These are phyloP conservation scores for Rhagologus leucostigma DNA, from an alignment of 2,113 vertebrate genomes.

Conservation along the genomic window DNA sequence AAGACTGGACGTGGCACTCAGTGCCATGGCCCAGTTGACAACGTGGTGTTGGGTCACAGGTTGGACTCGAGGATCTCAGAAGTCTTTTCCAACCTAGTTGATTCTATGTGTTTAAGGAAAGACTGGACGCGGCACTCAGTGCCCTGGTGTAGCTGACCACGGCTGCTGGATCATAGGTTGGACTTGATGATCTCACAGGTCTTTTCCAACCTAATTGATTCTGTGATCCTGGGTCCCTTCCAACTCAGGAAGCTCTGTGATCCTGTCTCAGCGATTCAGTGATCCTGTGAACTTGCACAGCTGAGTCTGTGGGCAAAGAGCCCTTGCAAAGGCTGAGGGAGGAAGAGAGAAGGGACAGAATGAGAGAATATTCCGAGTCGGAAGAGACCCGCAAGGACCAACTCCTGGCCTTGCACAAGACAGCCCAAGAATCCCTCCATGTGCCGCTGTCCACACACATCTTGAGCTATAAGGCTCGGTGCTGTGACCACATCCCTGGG, in stretches of 20 bases:
- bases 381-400: not conserved
- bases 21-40: no score
- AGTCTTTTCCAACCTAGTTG: not conserved
- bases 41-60: no score
- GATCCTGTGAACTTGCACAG: not conserved
- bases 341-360: not conserved
- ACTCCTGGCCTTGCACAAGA: not conserved
- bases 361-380: not conserved
- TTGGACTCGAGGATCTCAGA: not conserved
- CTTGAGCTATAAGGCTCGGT: not conserved
- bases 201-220: not conserved
- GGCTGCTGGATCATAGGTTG: no score
- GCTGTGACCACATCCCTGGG: not conserved
- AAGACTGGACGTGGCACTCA: not conserved
- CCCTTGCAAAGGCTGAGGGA: rapidly evolving
- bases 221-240: not conserved
- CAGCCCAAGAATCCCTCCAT: not conserved
- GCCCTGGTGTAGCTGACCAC: no score
- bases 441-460: rapidly evolving
- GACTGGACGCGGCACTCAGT: not conserved
- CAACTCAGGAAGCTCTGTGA: not conserved
- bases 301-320: rapidly evolving
- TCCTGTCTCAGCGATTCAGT: no score
- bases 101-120: not conserved
- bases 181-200: not conserved